These are phyloP conservation scores for Epizoanthus rinbou DNA, from an alignment of 92 coral and sea anemone genomes.

Conservation along the genomic window DNA sequence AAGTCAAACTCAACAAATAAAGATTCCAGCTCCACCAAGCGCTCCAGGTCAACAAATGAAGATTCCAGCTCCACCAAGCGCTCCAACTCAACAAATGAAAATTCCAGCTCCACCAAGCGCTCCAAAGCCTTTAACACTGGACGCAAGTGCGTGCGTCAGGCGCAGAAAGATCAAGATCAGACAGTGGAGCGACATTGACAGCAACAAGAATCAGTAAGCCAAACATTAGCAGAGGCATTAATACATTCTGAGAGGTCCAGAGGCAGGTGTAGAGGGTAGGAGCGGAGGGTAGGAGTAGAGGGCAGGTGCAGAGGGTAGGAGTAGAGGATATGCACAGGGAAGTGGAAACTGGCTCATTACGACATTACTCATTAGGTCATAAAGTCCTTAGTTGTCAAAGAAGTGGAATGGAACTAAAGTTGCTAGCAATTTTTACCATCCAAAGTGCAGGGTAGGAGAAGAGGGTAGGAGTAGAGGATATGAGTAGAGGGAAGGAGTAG, in stretches of 20 bases:
- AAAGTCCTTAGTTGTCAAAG: too few species aligned
- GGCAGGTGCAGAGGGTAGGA: too few species aligned
- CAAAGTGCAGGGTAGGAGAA: too few species aligned
- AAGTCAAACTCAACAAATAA: not conserved
- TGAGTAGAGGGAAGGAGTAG: too few species aligned
- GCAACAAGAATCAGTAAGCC: constrained; percentile 26
- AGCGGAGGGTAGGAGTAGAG: too few species aligned
- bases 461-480: too few species aligned
- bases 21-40: constrained; percentile 23
- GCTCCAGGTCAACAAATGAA: constrained; percentile 8
- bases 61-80: constrained; percentile 20
- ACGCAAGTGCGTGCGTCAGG: constrained; percentile 20
- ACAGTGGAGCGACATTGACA: constrained; percentile 11
- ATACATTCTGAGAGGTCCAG: not conserved
- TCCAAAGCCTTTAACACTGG: constrained; percentile 25
- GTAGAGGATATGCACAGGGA: too few species aligned
- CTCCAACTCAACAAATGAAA: constrained; percentile 15
- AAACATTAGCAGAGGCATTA: constrained; percentile 17
- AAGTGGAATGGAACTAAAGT: too few species aligned
- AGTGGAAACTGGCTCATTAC: too few species aligned
- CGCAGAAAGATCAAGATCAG: constrained; percentile 36
- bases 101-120: constrained; percentile 30
- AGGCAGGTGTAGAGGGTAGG: too few species aligned
- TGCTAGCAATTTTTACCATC: too few species aligned
- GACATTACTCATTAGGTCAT: too few species aligned